These are phyloP conservation scores for Zaprionus lachaisei DNA, from an alignment of 1,140 invertebrate genomes.

Conservation along the genomic window DNA sequence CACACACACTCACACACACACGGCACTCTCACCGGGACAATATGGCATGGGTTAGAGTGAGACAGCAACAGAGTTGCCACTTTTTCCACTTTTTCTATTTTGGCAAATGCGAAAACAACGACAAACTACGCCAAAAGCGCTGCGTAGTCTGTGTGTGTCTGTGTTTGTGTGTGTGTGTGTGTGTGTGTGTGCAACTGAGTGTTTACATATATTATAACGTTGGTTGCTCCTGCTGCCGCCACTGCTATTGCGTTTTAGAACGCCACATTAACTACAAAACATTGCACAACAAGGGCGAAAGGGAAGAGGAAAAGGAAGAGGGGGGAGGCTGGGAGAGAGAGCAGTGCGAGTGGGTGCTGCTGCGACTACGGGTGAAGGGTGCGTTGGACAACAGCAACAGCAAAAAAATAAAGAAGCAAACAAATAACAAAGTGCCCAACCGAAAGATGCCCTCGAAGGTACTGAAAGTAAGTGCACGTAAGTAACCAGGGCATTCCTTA, in stretches of 20 bases:
- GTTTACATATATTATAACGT: constrained; percentile 74
- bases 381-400: constrained; percentile 3
- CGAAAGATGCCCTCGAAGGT: background rate
- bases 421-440: background rate
- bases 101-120: constrained; percentile 67
- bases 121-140: constrained; percentile 75
- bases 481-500: background rate
- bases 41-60: background rate
- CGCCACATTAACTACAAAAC: constrained; percentile 76
- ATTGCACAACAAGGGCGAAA: constrained; percentile 54
- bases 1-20: background rate
- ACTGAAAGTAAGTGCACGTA: background rate
- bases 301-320: too few relatives aligned
- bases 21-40: too few relatives aligned
- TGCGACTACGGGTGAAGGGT: constrained; percentile 5
- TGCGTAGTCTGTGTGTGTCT: constrained; percentile 27
- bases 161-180: background rate
- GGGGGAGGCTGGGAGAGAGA: too few relatives aligned
- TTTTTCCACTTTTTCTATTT: constrained; percentile 7
- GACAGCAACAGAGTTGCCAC: constrained; percentile 4
- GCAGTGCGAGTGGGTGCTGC: too few relatives aligned
- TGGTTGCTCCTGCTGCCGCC: constrained; percentile 11
- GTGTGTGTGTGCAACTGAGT: constrained; percentile 62
- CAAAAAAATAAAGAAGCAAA: background rate
- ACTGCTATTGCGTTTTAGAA: constrained; percentile 72